Evolutionary conservation across 2,113 vertebrate genomes (phyloP).

Genomic region (Mobula hypostoma): DNA sequence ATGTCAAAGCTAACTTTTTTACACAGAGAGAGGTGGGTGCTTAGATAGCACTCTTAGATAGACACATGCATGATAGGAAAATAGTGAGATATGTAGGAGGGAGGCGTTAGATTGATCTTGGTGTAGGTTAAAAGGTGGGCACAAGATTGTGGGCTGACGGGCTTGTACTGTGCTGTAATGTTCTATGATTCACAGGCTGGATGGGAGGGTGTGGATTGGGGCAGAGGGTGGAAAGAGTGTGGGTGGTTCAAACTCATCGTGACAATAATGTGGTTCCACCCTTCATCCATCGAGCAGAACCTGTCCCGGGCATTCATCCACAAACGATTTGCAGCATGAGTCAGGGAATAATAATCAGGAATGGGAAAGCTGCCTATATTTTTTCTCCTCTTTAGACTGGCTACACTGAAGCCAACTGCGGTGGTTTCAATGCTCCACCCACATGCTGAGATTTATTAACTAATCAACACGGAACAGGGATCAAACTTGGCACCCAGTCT

Average conservation of each 20-base stretch:
- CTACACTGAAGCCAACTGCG: not conserved
- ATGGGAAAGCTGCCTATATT: not conserved
- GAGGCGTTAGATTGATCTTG: no score
- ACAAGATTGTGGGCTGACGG: no score
- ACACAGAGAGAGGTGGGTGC: no score
- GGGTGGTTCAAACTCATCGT: not conserved
- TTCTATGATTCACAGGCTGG: not conserved
- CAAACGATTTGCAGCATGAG: slow-evolving; percentile 15
- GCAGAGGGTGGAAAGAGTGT: not conserved
- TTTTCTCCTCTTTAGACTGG: not conserved
- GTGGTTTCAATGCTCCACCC: not conserved
- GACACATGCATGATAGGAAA: no score
- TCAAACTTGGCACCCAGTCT: not conserved
- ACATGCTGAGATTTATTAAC: not conserved
- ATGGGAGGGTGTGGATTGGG: not conserved
- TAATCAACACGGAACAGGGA: not conserved
- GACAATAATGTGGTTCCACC: not conserved
- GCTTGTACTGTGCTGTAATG: no score
- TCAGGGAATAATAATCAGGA: slow-evolving; percentile 11
- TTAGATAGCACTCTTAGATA: no score
- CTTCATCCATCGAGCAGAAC: not conserved
- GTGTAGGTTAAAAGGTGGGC: no score
- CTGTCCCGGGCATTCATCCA: not conserved
- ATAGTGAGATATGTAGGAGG: no score
- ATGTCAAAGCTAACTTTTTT: no score